Conservation (phyloP, 2,797 vertebrate species). For the Danio albolineatus region DNA sequence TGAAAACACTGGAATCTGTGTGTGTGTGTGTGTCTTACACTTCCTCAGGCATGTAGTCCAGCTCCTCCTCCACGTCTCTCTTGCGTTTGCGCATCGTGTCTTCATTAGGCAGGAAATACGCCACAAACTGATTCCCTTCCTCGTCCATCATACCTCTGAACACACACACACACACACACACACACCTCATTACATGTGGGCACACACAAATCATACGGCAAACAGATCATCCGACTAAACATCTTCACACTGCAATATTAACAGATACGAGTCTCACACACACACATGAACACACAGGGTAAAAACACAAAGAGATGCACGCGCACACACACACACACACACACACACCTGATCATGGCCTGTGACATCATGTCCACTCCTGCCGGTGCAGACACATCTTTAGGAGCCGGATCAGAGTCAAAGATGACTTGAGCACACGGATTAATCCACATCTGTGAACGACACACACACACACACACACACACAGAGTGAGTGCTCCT, state of each 20-base stretch:
- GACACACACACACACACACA: not conserved
- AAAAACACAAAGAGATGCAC: no score
- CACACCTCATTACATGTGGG: no score
- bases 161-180: constrained; percentile 6
- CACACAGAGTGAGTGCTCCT: no score
- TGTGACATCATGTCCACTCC: constrained; percentile 97
- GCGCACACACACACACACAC: no score
- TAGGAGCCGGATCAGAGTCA: constrained; percentile 94
- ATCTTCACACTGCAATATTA: no score
- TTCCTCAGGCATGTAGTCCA: constrained; percentile 92
- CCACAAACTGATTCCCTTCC: constrained; percentile 97
- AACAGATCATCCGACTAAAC: no score
- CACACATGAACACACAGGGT: no score
- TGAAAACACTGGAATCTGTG: no score
- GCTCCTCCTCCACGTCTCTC: constrained; percentile 88
- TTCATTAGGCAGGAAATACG: constrained; percentile 93
- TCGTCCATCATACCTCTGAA: constrained; percentile 97
- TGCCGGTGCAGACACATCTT: constrained; percentile 84
- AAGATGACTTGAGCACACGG: constrained; percentile 97
- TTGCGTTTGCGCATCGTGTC: constrained; percentile 93
- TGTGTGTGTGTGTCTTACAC: constrained; percentile 75
- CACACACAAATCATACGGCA: no score
- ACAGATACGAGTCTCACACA: no score
- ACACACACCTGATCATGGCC: constrained; percentile 92
- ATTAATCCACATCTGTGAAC: constrained; percentile 95